A percentile compares a stretch with the other conserved stretches of the same genome.
Evolutionary conservation across 53 echinoderm and acorn worm genomes (phyloP).

Genomic region (Holothuria scabra): DNA sequence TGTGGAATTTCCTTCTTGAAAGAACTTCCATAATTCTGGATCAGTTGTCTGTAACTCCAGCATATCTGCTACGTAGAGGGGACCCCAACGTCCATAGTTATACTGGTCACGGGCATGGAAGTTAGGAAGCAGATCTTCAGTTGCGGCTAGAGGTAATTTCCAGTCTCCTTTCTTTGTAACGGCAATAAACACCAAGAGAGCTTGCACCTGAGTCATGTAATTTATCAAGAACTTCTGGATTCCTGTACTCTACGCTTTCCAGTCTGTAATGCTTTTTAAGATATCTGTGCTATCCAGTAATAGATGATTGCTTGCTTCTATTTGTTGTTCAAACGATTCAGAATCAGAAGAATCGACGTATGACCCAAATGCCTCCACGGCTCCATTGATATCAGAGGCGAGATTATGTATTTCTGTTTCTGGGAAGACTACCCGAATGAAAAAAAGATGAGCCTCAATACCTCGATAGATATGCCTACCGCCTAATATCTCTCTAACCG

Average conservation of each 20-base stretch:
- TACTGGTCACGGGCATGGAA: slow-evolving; percentile 4
- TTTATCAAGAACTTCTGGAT: neutral
- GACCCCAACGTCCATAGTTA: slow-evolving; percentile 7
- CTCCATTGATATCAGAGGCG: no score
- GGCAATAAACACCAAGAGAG: neutral
- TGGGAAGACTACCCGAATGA: neutral
- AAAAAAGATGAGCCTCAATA: slow-evolving; percentile 47
- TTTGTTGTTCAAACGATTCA: no score
- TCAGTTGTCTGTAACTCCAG: slow-evolving; percentile 17
- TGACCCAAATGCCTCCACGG: no score
- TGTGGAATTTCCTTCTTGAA: slow-evolving; percentile 16
- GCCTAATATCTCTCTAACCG: neutral
- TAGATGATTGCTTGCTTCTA: no score
- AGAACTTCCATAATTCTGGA: slow-evolving; percentile 37
- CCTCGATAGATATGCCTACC: slow-evolving; percentile 36
- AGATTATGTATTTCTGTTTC: no score
- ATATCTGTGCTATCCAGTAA: no score
- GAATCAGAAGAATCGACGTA: no score
- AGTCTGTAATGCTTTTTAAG: no score
- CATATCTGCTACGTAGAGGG: slow-evolving; percentile 47
- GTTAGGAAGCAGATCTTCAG: slow-evolving; percentile 42
- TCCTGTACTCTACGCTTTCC: no score
- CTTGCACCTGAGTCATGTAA: slow-evolving; percentile 31
- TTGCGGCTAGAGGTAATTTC: slow-evolving; percentile 44
- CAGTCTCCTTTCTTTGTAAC: slow-evolving; percentile 27